These are phyloP conservation scores for Chrosomus eos DNA, from an alignment of 2,797 vertebrate species.

Conservation along the genomic window DNA sequence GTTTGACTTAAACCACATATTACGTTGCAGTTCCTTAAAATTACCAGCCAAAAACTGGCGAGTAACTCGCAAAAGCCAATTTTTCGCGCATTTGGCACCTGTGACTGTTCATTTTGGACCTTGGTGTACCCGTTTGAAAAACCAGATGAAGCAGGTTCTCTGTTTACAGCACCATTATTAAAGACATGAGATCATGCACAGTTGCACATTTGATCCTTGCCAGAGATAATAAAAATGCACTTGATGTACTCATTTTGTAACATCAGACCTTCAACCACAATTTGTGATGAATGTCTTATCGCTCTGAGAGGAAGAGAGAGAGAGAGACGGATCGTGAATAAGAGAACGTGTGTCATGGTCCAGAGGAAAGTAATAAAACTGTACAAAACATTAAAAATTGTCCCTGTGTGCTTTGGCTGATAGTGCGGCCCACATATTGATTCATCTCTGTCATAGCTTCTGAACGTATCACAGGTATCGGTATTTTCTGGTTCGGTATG, in stretches of 20 bases:
- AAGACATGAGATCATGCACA: slow-evolving; percentile 55
- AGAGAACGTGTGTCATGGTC: slow-evolving; percentile 27
- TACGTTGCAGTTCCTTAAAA: background rate
- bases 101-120: slow-evolving; percentile 18
- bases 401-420: slow-evolving; percentile 32
- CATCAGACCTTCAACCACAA: slow-evolving; percentile 50
- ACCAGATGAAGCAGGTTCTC: slow-evolving; percentile 48
- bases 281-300: slow-evolving; percentile 51
- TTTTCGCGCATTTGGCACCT: slow-evolving; percentile 3
- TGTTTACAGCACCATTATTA: slow-evolving; percentile 41
- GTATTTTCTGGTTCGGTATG: slow-evolving; percentile 4
- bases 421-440: background rate
- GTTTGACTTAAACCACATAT: background rate
- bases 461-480: slow-evolving; percentile 25
- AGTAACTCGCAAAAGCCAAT: background rate
- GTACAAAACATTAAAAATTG: slow-evolving; percentile 26
- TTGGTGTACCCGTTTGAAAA: background rate
- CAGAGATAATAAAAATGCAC: slow-evolving; percentile 51
- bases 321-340: slow-evolving; percentile 23
- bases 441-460: slow-evolving; percentile 19
- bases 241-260: slow-evolving; percentile 46
- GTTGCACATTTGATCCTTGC: slow-evolving; percentile 46
- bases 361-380: slow-evolving; percentile 46
- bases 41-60: background rate
- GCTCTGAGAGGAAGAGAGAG: slow-evolving; percentile 42